Conservation (phyloP, 2,113 vertebrate genomes). For the Turnix velox region DNA sequence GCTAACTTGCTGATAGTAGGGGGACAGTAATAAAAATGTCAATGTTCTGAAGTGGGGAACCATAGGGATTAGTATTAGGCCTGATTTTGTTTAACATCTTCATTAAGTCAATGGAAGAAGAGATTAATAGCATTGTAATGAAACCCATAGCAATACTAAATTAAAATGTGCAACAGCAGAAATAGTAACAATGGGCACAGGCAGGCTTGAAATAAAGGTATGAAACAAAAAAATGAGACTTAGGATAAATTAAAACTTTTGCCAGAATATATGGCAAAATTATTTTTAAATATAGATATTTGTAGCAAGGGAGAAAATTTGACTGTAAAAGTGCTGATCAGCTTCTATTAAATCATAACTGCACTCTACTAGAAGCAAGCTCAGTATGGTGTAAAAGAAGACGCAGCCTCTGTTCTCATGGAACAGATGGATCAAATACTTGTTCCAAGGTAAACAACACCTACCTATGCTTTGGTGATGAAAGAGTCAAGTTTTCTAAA, state of each 20-base stretch:
- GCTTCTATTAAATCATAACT: background rate
- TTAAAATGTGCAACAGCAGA: slow-evolving; percentile 3
- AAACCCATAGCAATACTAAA: slow-evolving; percentile 52
- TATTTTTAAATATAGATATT: slow-evolving; percentile 23
- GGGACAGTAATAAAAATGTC: slow-evolving; percentile 42
- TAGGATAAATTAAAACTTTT: background rate
- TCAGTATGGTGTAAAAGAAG: background rate
- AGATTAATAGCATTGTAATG: slow-evolving; percentile 59
- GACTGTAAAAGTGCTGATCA: background rate
- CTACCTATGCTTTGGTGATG: background rate
- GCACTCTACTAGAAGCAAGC: background rate
- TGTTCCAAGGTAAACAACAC: background rate
- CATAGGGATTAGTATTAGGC: slow-evolving; percentile 24
- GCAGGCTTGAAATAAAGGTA: slow-evolving; percentile 24
- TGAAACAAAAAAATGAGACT: background rate
- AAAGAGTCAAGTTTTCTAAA: background rate
- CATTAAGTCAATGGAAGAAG: slow-evolving; percentile 53
- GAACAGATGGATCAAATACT: background rate
- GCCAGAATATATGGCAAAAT: background rate
- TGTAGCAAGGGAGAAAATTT: background rate
- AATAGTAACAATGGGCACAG: slow-evolving; percentile 36
- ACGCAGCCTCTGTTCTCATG: background rate
- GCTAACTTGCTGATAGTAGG: slow-evolving; percentile 17
- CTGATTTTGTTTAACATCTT: slow-evolving; percentile 67
- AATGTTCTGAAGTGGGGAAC: background rate